phyloP scores from a whole-genome alignment of 2,113 vertebrate genomes.

The Coptodon bakossiorum region DNA sequence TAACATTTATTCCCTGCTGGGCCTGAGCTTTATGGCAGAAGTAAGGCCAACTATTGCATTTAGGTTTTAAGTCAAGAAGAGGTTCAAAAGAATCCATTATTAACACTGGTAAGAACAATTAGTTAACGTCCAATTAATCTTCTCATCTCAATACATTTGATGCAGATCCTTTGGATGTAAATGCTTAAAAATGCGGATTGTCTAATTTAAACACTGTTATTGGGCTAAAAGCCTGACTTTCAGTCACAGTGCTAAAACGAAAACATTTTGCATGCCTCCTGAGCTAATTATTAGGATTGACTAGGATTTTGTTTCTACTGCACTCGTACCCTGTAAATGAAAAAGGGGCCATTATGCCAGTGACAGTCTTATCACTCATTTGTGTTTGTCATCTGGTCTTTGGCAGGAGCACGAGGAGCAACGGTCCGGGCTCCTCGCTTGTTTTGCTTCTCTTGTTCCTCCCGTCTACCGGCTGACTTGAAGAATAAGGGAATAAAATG shows the following conservation, averaged over 20 bases:
- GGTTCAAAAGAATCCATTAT: neutral
- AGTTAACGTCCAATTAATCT: neutral
- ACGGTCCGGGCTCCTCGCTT: neutral
- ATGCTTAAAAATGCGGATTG: fast-evolving
- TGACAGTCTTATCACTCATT: slow-evolving; percentile 14
- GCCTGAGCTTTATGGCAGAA: neutral
- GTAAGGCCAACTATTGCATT: neutral
- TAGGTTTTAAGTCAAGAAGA: neutral
- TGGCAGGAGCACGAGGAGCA: slow-evolving; percentile 16
- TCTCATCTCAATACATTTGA: neutral
- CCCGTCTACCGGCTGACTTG: neutral
- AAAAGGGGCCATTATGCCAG: neutral
- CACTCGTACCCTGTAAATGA: neutral
- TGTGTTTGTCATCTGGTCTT: neutral
- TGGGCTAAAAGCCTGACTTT: neutral
- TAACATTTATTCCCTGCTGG: neutral
- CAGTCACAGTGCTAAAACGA: neutral
- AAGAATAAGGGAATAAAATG: slow-evolving; percentile 25
- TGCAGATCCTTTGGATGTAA: neutral
- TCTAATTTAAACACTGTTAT: neutral
- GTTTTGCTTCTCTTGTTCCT: slow-evolving; percentile 1
- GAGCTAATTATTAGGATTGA: neutral
- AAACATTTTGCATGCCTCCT: neutral
- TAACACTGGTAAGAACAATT: fast-evolving
- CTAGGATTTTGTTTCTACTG: neutral